Conservation (phyloP, 2,888 invertebrate genomes). For the Tupiocoris notatus region DNA sequence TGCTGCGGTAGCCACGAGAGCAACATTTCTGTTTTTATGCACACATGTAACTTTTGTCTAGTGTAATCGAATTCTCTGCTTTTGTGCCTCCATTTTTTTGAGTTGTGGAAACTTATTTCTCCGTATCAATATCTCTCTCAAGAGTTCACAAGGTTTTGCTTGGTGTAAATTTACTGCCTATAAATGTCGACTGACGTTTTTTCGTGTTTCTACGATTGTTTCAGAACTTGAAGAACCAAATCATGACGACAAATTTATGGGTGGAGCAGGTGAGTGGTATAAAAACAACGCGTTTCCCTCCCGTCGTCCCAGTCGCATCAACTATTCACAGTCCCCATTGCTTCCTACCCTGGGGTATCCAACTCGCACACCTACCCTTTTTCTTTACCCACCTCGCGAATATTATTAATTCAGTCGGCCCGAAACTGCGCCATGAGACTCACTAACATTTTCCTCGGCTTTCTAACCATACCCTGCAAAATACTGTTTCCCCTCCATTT, state of each 20-base stretch:
- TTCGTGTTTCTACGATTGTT: slow-evolving; percentile 51
- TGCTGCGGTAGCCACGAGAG: too few relatives aligned
- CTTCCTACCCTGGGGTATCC: not conserved
- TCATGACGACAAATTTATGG: slow-evolving; percentile 68
- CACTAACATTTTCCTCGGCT: slow-evolving; percentile 34
- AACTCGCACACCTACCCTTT: not conserved
- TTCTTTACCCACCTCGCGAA: slow-evolving; percentile 13
- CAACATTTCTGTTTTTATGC: too few relatives aligned
- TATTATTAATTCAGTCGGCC: slow-evolving; percentile 36
- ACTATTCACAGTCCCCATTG: slow-evolving; percentile 23
- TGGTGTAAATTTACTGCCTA: too few relatives aligned
- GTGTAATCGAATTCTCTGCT: too few relatives aligned
- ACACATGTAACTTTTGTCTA: too few relatives aligned
- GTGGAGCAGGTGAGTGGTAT: slow-evolving; percentile 60
- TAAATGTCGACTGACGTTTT: slow-evolving; percentile 28
- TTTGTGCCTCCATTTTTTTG: too few relatives aligned
- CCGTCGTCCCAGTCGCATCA: slow-evolving; percentile 19
- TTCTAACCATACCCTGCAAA: slow-evolving; percentile 30
- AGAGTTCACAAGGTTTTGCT: too few relatives aligned
- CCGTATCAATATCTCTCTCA: too few relatives aligned
- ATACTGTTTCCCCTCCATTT: not conserved
- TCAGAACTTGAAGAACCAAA: slow-evolving; percentile 68
- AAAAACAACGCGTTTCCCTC: not conserved
- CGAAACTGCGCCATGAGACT: slow-evolving; percentile 39
- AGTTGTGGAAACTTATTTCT: too few relatives aligned